Conservation (phyloP, 2,113 vertebrate genomes). For the Tupaia chinensis region DNA sequence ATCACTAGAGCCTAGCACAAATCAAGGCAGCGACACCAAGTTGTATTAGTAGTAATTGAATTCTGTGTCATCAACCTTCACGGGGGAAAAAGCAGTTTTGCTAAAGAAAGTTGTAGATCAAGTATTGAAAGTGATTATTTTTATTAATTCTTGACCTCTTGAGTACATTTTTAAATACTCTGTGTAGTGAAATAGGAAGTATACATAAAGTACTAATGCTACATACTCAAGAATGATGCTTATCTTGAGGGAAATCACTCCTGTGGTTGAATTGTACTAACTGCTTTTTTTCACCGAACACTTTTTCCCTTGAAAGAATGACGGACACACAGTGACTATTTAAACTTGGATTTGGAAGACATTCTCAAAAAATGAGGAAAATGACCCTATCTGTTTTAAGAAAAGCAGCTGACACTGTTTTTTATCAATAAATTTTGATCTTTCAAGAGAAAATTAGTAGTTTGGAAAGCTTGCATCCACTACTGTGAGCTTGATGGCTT, state of each 20-base stretch:
- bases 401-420: neutral
- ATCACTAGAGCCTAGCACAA: neutral
- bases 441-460: constrained; percentile 59
- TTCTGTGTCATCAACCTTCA: neutral
- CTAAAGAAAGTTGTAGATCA: constrained; percentile 28
- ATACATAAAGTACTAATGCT: neutral
- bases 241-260: constrained; percentile 38
- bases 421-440: constrained; percentile 53
- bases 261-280: neutral
- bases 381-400: constrained; percentile 28
- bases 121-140: constrained; percentile 4
- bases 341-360: constrained; percentile 12
- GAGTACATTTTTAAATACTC: constrained; percentile 29
- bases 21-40: neutral
- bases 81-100: neutral
- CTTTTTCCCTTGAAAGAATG: constrained; percentile 57
- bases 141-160: constrained; percentile 32
- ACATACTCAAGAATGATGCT: neutral
- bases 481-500: constrained; percentile 8
- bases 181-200: constrained; percentile 18
- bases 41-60: neutral
- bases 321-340: constrained; percentile 2
- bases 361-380: constrained; percentile 45
- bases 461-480: constrained; percentile 14
- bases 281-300: neutral